Evolutionary conservation across 2,797 vertebrate genomes (phyloP).

Genomic region (Hydrolagus colliei): DNA sequence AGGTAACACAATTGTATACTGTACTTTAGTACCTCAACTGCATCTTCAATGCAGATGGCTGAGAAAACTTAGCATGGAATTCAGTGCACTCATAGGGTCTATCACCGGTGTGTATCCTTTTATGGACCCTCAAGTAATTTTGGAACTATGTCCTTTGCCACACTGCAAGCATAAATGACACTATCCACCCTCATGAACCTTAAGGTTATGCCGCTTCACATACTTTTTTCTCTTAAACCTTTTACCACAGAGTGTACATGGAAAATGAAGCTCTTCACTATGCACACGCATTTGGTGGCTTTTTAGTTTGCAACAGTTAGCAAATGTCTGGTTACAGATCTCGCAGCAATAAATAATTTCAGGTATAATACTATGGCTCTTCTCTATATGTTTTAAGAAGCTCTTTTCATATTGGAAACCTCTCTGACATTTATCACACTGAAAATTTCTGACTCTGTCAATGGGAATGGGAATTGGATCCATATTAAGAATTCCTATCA

Average conservation of each 20-base stretch:
- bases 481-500: background rate
- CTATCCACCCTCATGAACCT: constrained; percentile 82
- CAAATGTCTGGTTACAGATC: constrained; percentile 83
- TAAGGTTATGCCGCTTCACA: constrained; percentile 77
- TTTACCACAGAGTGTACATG: constrained; percentile 79
- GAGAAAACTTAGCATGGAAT: constrained; percentile 82
- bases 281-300: constrained; percentile 93
- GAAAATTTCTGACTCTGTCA: constrained; percentile 54
- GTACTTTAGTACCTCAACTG: constrained; percentile 73
- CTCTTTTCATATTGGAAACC: constrained; percentile 90
- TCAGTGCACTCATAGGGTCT: constrained; percentile 78
- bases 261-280: constrained; percentile 79
- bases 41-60: constrained; percentile 91
- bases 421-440: constrained; percentile 74
- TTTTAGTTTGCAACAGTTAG: constrained; percentile 90
- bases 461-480: background rate
- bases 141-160: constrained; percentile 88
- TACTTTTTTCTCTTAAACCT: constrained; percentile 94
- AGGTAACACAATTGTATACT: background rate
- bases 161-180: constrained; percentile 74
- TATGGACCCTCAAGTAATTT: constrained; percentile 77
- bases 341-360: constrained; percentile 75
- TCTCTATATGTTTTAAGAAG: constrained; percentile 80
- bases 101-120: constrained; percentile 83
- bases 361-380: constrained; percentile 72